phyloP scores from a whole-genome alignment of 2,888 invertebrate genomes.

The Neuroscelio doddi region DNA sequence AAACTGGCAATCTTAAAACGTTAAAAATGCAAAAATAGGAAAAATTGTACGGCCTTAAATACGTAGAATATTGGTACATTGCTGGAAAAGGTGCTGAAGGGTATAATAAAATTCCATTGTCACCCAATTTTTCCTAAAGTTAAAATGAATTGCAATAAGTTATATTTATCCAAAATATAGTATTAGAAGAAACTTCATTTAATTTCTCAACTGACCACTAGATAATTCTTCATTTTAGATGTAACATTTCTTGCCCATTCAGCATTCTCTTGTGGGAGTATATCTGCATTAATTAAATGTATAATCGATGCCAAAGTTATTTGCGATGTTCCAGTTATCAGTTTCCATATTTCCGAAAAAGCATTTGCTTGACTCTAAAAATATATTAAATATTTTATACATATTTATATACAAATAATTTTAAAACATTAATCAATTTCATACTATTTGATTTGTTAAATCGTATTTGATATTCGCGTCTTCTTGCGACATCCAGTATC shows the following conservation, averaged over 20 bases:
- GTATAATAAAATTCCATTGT: slow-evolving; percentile 87
- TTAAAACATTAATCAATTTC: slow-evolving; percentile 9
- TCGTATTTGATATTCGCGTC: slow-evolving; percentile 77
- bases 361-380: slow-evolving; percentile 61
- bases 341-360: slow-evolving; percentile 66
- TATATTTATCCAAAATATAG: slow-evolving; percentile 25
- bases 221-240: slow-evolving; percentile 75
- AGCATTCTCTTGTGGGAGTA: slow-evolving; percentile 78
- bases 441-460: slow-evolving; percentile 77
- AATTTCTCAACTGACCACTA: slow-evolving; percentile 74
- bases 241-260: slow-evolving; percentile 79
- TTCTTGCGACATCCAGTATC: slow-evolving; percentile 84
- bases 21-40: slow-evolving; percentile 90
- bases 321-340: slow-evolving; percentile 76
- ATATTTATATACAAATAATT: not conserved
- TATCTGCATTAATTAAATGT: slow-evolving; percentile 78
- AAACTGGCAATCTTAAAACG: slow-evolving; percentile 85
- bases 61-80: slow-evolving; percentile 85
- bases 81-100: slow-evolving; percentile 87
- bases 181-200: slow-evolving; percentile 2
- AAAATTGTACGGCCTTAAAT: slow-evolving; percentile 87
- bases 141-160: slow-evolving; percentile 21
- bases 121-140: slow-evolving; percentile 80
- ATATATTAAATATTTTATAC: slow-evolving; percentile 21
- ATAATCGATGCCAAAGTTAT: slow-evolving; percentile 80